Evolutionary conservation across 1,140 invertebrate genomes (phyloP), one percentile per base, ranked within the genome.

Genomic region (Papilio polyxenes): DNA sequence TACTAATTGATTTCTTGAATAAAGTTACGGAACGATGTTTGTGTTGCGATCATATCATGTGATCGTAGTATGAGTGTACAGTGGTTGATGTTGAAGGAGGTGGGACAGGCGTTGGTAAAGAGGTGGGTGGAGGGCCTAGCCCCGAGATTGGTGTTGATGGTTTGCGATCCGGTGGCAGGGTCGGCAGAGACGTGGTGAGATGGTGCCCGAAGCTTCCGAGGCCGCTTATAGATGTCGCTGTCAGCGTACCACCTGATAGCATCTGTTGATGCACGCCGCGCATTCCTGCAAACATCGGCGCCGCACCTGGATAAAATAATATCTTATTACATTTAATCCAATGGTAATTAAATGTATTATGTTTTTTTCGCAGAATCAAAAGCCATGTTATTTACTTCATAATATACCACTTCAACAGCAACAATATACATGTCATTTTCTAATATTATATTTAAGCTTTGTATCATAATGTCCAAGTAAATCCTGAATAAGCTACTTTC

Each of bases 181-280:
- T 82, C 0, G 92, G 87, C 49, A 92, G 85, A 9, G 91, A 81
- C 1, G 91, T 88, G 0, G 88, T 85, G 75, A 90, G 83, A 72
- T 87, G 85, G 53, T 84, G 87, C 0, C 89, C 87, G 81, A 92
- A 93, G 69, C 89, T 85, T 2, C 91, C 90, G 49, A 93, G 83
- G 0, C 91, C 87, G 15, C 86, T 85, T 59, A 93, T 88, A 0
- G 92, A 85, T 3, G 89, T 86, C 3, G 88, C 82, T 0, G 85
- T 85, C 37, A 90, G 77, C 6, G 89, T 86, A 10, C 89, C 88
- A 4, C 90, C 87, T 3, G 89, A 87, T 49, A 93, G 79, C 91
- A 93, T 92, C 82, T 93, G 92, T 17, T 92, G 89, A 74, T 93
- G 92, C 11, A 93, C 89, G 7, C 90, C 86, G 15, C 92, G 88